Evolutionary conservation across 2,888 invertebrate species (phyloP).

Genomic region (Petrolisthes cinctipes): DNA sequence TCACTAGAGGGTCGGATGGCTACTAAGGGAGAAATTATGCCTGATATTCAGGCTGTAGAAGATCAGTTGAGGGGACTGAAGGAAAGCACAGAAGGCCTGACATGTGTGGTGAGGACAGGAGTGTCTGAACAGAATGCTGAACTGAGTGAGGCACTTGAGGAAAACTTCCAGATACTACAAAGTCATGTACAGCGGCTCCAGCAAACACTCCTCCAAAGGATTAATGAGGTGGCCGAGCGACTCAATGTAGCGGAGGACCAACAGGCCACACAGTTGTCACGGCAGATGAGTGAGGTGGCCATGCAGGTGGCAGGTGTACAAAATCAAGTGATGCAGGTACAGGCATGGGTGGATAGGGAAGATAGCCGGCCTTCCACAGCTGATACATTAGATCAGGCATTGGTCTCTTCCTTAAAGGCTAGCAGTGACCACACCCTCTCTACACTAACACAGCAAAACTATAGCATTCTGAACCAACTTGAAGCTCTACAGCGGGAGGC

Average conservation of each 20-base stretch:
- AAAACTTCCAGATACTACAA: slow-evolving; percentile 53
- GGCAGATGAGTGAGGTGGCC: slow-evolving; percentile 45
- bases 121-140: slow-evolving; percentile 36
- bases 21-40: neutral
- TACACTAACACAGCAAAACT: slow-evolving; percentile 34
- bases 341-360: slow-evolving; percentile 36
- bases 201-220: slow-evolving; percentile 43
- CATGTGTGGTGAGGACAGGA: slow-evolving; percentile 14
- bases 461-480: slow-evolving; percentile 42
- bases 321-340: slow-evolving; percentile 26
- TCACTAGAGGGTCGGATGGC: slow-evolving; percentile 23
- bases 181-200: slow-evolving; percentile 44
- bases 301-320: slow-evolving; percentile 46
- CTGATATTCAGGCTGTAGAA: slow-evolving; percentile 17
- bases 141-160: slow-evolving; percentile 52
- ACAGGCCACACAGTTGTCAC: slow-evolving; percentile 14
- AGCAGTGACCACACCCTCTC: slow-evolving; percentile 38
- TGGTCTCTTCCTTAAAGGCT: slow-evolving; percentile 38
- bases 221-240: slow-evolving; percentile 48
- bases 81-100: slow-evolving; percentile 41
- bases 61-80: slow-evolving; percentile 27
- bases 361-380: slow-evolving; percentile 28
- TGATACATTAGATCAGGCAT: slow-evolving; percentile 30
- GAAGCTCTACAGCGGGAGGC: slow-evolving; percentile 34
- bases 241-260: slow-evolving; percentile 39